Conservation (phyloP, 2,888 invertebrate species). For the Hyles lineata region DNA sequence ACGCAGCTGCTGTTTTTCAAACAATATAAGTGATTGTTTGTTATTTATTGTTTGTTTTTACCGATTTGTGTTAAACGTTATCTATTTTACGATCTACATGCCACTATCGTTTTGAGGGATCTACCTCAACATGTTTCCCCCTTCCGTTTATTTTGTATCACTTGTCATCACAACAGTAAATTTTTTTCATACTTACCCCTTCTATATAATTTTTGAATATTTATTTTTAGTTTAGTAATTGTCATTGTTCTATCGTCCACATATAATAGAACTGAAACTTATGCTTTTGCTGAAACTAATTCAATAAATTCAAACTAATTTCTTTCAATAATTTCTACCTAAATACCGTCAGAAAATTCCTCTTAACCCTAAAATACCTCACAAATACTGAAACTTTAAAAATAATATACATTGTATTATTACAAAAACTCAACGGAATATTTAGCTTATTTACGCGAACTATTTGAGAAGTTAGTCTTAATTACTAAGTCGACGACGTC, state of each 20-base stretch:
- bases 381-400: not conserved
- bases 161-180: too few species aligned
- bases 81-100: too few species aligned
- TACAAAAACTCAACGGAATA: not conserved
- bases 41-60: not conserved
- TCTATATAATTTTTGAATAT: too few species aligned
- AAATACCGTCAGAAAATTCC: not conserved
- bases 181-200: too few species aligned
- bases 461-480: slow-evolving; percentile 13
- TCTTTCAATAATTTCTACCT: not conserved
- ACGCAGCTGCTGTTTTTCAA: not conserved
- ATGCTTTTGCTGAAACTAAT: not conserved
- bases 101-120: too few species aligned
- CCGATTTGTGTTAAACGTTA: too few species aligned
- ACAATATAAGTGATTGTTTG: not conserved
- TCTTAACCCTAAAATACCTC: not conserved
- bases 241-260: not conserved
- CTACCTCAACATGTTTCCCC: too few species aligned
- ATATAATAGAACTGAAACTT: not conserved
- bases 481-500: slow-evolving; percentile 13
- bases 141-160: too few species aligned
- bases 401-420: not conserved
- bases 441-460: slow-evolving; percentile 3
- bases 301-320: not conserved
- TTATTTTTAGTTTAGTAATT: too few species aligned